Conservation (phyloP, 2,113 vertebrate species). For the Coturnix japonica region DNA sequence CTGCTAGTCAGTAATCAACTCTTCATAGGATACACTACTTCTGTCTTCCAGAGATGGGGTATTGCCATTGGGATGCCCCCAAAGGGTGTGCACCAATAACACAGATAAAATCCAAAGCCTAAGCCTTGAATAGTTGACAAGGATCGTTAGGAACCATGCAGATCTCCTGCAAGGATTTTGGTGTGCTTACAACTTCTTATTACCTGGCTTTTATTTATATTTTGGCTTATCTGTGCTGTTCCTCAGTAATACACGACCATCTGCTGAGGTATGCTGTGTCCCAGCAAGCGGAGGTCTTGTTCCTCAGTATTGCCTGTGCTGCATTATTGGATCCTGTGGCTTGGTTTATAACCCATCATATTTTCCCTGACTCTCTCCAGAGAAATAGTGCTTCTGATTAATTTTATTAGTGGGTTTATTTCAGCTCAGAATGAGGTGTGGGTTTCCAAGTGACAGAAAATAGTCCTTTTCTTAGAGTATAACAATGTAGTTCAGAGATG, state of each 20-base stretch:
- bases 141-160: neutral
- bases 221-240: neutral
- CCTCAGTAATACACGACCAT: neutral
- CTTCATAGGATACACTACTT: fast-evolving
- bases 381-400: slow-evolving; percentile 50
- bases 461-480: slow-evolving; percentile 48
- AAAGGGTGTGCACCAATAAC: neutral
- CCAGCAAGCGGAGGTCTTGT: neutral
- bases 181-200: neutral
- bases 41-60: neutral
- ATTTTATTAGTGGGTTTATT: slow-evolving; percentile 72
- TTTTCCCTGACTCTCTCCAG: slow-evolving; percentile 41
- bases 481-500: slow-evolving; percentile 52
- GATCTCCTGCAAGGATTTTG: slow-evolving; percentile 2
- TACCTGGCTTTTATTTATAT: neutral
- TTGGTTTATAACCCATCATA: slow-evolving; percentile 51
- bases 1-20: neutral
- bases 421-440: slow-evolving; percentile 63
- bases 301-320: slow-evolving; percentile 5
- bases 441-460: slow-evolving; percentile 69
- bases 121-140: neutral
- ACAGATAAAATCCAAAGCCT: neutral
- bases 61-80: neutral
- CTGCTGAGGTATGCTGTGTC: slow-evolving; percentile 15
- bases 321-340: slow-evolving; percentile 28